Base-by-base conservation (phyloP, 2,888 invertebrate species). In the Aspidiotus rigidus region DNA sequence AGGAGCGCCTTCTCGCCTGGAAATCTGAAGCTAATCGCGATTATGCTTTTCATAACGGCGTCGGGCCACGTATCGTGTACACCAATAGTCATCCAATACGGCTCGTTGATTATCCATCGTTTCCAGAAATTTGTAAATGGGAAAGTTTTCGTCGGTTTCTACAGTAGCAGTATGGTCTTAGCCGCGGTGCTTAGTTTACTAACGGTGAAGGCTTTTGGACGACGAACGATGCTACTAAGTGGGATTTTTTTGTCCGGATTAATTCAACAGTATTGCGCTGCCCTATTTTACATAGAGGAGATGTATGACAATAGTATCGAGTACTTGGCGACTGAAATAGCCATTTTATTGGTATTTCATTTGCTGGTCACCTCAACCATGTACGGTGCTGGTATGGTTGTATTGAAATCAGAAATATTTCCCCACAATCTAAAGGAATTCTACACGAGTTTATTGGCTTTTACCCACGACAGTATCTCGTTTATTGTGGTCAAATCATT, bases 321-420 rank as follows among this genome's bases (percentile, higher is more conserved):
- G 13, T 28, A 28, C 13, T 39, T 59, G 59, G 59, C 59, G 7
- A 10, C 8, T 17, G 59, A 7, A 28, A 59, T 59, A 17, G 59
- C 59, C 59, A 7, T 10, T 10, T 39, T 59, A 13, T 11, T 59
- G 28, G 9, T 59, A 9, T 7, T 28, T 39, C 10, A 39, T 28
- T 13, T 59, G 17, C 7, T 39, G 13, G 28, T 59, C 28, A 49
- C 10, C 6, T 13, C n/a, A 2, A 11, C 16, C n/a, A 56, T 16
- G n/a, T 56, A 56, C 7, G 56, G n/a, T 10, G n/a, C 17, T 13
- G 56, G n/a, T 17, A 11, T 56, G 56, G 16, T 10, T 3, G 16
- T 56, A 56, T 16, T 56, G n/a, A 56, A 56, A 15, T 16, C 56
- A 15, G 56, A 56, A 15, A 15, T 56, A 15, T 56, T 56, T 56